Base-by-base conservation (phyloP, 2,113 vertebrate species). In the Neoarius graeffei region DNA sequence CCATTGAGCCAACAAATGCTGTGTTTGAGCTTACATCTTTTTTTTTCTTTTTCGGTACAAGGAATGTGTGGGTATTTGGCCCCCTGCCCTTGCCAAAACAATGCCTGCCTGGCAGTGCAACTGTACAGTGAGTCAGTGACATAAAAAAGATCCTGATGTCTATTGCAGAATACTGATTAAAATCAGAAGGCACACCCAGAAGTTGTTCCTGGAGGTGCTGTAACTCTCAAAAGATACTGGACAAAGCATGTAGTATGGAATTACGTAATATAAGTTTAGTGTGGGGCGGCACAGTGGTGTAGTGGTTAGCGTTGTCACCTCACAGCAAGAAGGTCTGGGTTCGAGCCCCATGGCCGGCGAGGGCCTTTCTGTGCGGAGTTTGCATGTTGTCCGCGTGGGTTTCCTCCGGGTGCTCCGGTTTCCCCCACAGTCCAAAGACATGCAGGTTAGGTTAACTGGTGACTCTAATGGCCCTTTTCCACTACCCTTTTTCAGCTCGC, bases 171-270 rank as follows among this genome's bases (percentile, higher is more conserved):
- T 83, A 76, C 19, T 80, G 66, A 86, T 76, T 56, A 62, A 83
- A 79, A 77, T 89, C 80, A 67, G 48, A 69, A 86, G 10, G 62
- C 27, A 48, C 64, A 69, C 56, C 64, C 67, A 20, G 67, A 73
- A 23, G 17, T 8, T 54, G 23, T 60, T 76, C 30, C 56, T 76
- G 54, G 52, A 85, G 17, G 50, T 48, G 10, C 82, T 64, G 20
- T 67, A 67, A 3, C n/a, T 67, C n/a, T 67, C 64, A 67, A 27
- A n/a, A 67, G 3, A 4, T 11, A 67, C 9, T 27, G n/a, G 11
- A 67, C n/a, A 67, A n/a, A 67, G 64, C n/a, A 27, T 27, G n/a
- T 14, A 27, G 64, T 67, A 83, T 83, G 1, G 27, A 30, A 71
- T 71, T 42, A 42, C 42, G 3, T 42, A 42, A 42, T 42, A 42